Evolutionary conservation across 1,140 invertebrate genomes (phyloP).

Genomic region (Tribolium madens): DNA sequence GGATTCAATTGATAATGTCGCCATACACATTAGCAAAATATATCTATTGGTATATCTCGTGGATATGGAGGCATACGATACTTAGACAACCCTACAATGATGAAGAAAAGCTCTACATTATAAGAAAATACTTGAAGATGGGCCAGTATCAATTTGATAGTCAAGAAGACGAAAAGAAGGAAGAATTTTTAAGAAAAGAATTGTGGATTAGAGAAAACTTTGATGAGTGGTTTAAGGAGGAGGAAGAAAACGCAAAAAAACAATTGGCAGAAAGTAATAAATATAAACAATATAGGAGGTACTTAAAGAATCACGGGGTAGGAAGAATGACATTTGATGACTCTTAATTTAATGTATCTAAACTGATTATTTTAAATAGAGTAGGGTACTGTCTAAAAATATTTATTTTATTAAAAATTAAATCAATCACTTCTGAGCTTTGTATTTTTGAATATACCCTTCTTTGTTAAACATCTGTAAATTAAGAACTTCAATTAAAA

Average conservation of each 20-base stretch:
- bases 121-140: conserved; percentile 82
- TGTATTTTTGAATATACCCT: conserved; percentile 56
- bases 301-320: conserved; percentile 83
- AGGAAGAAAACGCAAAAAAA: conserved; percentile 86
- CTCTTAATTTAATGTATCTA: too few relatives aligned
- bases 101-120: conserved; percentile 87
- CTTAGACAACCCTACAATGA: conserved; percentile 80
- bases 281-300: conserved; percentile 83
- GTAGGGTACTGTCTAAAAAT: background rate
- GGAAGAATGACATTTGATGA: conserved; percentile 86
- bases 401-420: conserved; percentile 30
- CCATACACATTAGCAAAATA: conserved; percentile 80
- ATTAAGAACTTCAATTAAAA: background rate
- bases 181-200: conserved; percentile 80
- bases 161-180: conserved; percentile 79
- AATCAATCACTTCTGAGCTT: conserved; percentile 58
- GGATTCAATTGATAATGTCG: conserved; percentile 83
- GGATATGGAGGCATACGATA: conserved; percentile 86
- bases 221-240: conserved; percentile 80
- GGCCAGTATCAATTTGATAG: conserved; percentile 77
- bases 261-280: conserved; percentile 82
- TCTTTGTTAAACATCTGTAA: conserved; percentile 56
- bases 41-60: conserved; percentile 80
- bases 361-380: too few relatives aligned
- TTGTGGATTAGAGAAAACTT: conserved; percentile 88